A percentile compares a stretch with the other conserved stretches of the same genome.
Conservation (phyloP, 2,113 vertebrate species). For the Glareola pratincola region DNA sequence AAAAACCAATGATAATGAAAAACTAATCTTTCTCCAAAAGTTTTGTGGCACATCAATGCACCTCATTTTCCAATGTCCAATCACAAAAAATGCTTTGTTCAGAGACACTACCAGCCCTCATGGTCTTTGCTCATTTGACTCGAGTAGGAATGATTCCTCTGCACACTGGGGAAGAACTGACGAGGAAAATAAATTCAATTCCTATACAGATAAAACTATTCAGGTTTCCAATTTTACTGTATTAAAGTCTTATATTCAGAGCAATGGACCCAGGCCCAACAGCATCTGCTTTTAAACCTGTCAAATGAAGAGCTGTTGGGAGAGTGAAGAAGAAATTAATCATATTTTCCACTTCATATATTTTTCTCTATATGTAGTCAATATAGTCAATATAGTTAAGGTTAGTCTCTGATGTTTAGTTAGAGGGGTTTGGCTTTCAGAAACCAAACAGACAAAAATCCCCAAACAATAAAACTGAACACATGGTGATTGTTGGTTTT, state of each 20-base stretch:
- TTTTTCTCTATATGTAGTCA: neutral
- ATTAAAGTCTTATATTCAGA: neutral
- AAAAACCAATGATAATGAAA: neutral
- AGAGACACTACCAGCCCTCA: neutral
- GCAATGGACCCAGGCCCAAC: neutral
- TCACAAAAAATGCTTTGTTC: neutral
- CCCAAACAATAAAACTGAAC: fast-evolving
- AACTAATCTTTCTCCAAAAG: neutral
- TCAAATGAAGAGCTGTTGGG: neutral
- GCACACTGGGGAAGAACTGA: neutral
- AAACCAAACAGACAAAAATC: neutral
- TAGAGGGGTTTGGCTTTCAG: neutral
- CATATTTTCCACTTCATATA: neutral
- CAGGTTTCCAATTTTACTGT: neutral
- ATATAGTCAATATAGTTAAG: neutral
- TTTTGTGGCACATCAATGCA: neutral
- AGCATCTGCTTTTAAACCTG: neutral
- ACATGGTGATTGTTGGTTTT: neutral
- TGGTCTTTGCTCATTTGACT: neutral
- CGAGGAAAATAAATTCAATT: neutral
- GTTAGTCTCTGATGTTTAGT: neutral
- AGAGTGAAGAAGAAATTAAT: neutral
- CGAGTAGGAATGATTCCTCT: fast-evolving
- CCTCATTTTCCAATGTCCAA: neutral
- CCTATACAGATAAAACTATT: neutral